Evolutionary conservation across 2,113 vertebrate genomes (phyloP).

Genomic region (Oncorhynchus masou): DNA sequence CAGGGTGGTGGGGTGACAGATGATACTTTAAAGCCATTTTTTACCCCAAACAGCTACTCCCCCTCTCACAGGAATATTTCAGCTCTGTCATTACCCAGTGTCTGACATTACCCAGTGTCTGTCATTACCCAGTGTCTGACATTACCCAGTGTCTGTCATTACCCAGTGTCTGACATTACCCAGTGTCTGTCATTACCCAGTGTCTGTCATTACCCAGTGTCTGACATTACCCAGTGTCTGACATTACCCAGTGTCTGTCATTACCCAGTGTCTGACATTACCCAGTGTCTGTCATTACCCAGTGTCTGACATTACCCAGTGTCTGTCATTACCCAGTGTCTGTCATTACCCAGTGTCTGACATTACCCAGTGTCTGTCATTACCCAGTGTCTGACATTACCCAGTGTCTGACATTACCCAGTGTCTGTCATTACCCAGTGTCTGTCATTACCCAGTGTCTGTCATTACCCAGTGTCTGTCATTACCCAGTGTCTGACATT

Average conservation of each 20-base stretch:
- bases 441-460: slow-evolving; percentile 86
- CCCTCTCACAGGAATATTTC: slow-evolving; percentile 87
- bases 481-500: slow-evolving; percentile 91
- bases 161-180: slow-evolving; percentile 88
- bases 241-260: too few species aligned
- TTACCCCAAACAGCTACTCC: slow-evolving; percentile 95
- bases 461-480: too few species aligned
- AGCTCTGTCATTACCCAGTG: slow-evolving; percentile 96
- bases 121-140: slow-evolving; percentile 89
- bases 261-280: slow-evolving; percentile 91
- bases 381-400: slow-evolving; percentile 89
- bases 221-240: slow-evolving; percentile 92
- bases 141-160: too few species aligned
- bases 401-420: slow-evolving; percentile 89
- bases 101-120: too few species aligned
- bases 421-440: slow-evolving; percentile 86
- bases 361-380: too few species aligned
- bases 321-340: too few species aligned
- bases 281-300: too few species aligned
- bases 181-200: too few species aligned
- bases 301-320: slow-evolving; percentile 91
- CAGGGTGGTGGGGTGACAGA: slow-evolving; percentile 79
- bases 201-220: too few species aligned
- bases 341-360: slow-evolving; percentile 88
- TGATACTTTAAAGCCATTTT: slow-evolving; percentile 99